These are phyloP conservation scores for Cryptophagus acutangulus DNA, from an alignment of 2,888 invertebrate species.

Conservation along the genomic window DNA sequence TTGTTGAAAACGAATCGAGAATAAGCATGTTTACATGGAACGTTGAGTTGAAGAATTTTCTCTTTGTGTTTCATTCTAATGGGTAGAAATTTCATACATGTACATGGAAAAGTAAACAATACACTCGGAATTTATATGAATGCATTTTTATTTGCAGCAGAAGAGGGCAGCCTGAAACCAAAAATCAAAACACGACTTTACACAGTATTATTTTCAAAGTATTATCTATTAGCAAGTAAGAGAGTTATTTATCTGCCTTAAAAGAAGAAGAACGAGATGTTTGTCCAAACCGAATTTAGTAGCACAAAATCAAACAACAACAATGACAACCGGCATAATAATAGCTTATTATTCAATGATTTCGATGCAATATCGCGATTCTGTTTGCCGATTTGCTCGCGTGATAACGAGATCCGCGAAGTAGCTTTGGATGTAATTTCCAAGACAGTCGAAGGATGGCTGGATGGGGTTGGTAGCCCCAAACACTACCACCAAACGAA, in stretches of 20 bases:
- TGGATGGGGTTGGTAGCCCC: conserved; percentile 52
- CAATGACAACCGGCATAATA: conserved; percentile 34
- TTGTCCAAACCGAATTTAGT: conserved; percentile 43
- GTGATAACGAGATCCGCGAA: conserved; percentile 51
- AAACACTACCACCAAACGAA: conserved; percentile 45
- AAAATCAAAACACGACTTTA: conserved; percentile 32
- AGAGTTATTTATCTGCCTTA: conserved; percentile 27
- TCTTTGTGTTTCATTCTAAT: too few relatives aligned
- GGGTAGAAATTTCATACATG: too few relatives aligned
- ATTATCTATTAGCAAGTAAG: conserved; percentile 34
- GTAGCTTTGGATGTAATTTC: conserved; percentile 51
- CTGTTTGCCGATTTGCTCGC: conserved; percentile 52
- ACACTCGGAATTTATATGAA: too few relatives aligned
- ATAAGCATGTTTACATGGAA: too few relatives aligned
- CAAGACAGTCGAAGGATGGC: conserved; percentile 53
- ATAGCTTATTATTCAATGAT: conserved; percentile 38
- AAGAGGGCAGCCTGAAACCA: conserved; percentile 22
- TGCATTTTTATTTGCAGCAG: conserved; percentile 29
- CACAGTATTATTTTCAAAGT: conserved; percentile 38
- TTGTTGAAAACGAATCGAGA: too few relatives aligned
- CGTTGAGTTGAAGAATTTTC: too few relatives aligned
- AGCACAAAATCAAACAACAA: conserved; percentile 44
- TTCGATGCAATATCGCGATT: conserved; percentile 51
- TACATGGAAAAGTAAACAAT: too few relatives aligned
- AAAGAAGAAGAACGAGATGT: too few relatives aligned